phyloP scores from a whole-genome alignment of 37 sponge, comb jelly and placozoan genomes.

The Cladorhizidae sp. region DNA sequence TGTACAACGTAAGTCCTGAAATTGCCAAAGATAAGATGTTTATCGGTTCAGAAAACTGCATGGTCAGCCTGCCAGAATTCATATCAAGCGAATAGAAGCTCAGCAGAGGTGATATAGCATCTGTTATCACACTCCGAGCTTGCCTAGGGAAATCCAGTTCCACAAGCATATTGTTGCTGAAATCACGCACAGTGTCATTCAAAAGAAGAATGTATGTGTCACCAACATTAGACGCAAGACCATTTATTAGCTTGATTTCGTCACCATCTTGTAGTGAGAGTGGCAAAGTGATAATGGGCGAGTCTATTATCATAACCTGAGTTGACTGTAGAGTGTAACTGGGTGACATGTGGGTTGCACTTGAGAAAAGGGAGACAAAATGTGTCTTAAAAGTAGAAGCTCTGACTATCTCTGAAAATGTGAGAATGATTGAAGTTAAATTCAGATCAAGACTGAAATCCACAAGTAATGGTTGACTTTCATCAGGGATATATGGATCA shows the following conservation, averaged over 20 bases:
- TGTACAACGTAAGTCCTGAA: slow-evolving; percentile 38
- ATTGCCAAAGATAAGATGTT: slow-evolving; percentile 17
- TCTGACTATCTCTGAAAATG: slow-evolving; percentile 80
- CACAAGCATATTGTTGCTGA: slow-evolving; percentile 46
- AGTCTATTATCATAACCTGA: slow-evolving; percentile 14
- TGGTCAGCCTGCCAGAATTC: slow-evolving; percentile 52
- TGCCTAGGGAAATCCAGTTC: slow-evolving; percentile 18
- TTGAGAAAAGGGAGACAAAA: slow-evolving; percentile 23
- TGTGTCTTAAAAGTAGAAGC: slow-evolving; percentile 38
- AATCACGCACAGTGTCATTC: slow-evolving; percentile 47
- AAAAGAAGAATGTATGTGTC: slow-evolving; percentile 70
- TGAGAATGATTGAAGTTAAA: slow-evolving; percentile 60
- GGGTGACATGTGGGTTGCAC: slow-evolving; percentile 8
- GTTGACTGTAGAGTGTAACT: slow-evolving; percentile 51
- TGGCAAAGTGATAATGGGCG: slow-evolving; percentile 14
- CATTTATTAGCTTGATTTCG: slow-evolving; percentile 53
- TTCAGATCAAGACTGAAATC: slow-evolving; percentile 67
- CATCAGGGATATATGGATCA: slow-evolving; percentile 46
- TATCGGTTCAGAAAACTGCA: slow-evolving; percentile 82
- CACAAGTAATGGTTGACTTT: slow-evolving; percentile 58
- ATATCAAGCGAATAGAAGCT: slow-evolving; percentile 60
- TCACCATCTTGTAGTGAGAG: slow-evolving; percentile 78
- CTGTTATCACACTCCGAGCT: slow-evolving; percentile 55
- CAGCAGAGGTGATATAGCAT: slow-evolving; percentile 56
- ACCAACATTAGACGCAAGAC: slow-evolving; percentile 48